Conservation (phyloP, 2,888 invertebrate genomes). For the Erebia ligea region DNA sequence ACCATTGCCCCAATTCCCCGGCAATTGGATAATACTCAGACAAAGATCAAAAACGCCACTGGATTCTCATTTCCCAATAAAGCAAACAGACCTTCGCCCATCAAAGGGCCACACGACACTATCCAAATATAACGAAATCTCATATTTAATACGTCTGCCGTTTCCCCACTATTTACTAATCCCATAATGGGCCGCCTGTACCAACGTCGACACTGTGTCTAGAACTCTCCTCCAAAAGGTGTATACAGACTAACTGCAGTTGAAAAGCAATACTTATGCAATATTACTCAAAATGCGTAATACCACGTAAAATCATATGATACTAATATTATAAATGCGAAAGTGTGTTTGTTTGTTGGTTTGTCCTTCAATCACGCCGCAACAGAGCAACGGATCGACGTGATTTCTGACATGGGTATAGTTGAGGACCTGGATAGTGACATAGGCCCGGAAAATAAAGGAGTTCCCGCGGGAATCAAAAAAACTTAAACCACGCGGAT, state of each 20-base stretch:
- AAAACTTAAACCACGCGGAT: too few relatives aligned
- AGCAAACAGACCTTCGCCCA: constrained; percentile 30
- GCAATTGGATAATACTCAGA: not conserved
- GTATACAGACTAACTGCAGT: not conserved
- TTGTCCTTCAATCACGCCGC: too few relatives aligned
- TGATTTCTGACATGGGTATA: too few relatives aligned
- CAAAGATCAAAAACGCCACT: constrained; percentile 13
- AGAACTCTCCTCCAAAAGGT: not conserved
- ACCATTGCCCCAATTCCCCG: not conserved
- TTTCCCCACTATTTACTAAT: constrained; percentile 22
- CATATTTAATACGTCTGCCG: constrained; percentile 23
- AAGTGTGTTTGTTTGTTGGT: too few relatives aligned
- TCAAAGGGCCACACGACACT: constrained; percentile 31
- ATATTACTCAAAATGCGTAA: not conserved
- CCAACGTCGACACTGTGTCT: not conserved
- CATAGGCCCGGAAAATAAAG: too few relatives aligned
- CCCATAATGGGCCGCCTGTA: constrained; percentile 17
- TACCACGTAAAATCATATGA: too few relatives aligned
- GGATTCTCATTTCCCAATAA: constrained; percentile 18
- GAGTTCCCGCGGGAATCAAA: too few relatives aligned
- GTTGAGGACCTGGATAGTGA: too few relatives aligned
- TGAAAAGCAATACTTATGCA: not conserved
- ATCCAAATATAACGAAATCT: constrained; percentile 32
- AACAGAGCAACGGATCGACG: too few relatives aligned
- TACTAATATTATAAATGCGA: too few relatives aligned